Base-by-base conservation (phyloP, 2,113 vertebrate species). In the Cyanoliseus patagonus region DNA sequence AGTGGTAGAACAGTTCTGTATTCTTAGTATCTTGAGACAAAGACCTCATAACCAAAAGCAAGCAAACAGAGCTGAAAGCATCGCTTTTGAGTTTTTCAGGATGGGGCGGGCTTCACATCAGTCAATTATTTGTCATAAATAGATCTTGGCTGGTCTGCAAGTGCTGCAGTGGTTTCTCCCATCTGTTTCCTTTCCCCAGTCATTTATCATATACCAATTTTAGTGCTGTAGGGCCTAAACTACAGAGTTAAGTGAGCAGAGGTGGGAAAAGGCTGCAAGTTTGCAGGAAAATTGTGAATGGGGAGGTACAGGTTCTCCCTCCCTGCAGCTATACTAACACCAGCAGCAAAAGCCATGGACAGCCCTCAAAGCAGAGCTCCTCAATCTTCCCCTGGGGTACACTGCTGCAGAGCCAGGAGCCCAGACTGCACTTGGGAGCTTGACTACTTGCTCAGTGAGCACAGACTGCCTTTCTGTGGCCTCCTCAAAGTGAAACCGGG, bases 361-460 rank as follows among this genome's bases (percentile, higher is more conserved):
- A 75, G 3, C 0, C 2, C 13, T 39, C 62, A 53, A 30, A n/a
- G n/a, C n/a, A n/a, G n/a, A n/a, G n/a, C n/a, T n/a, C 2, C 13
- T 39, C 62, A 53, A 30, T 42, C 14, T 30, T 33, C 25, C 17
- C 39, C 19, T 6, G 17, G 15, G n/a, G 44, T 6, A 17, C 6
- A n/a, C 10, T 24, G 8, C 13, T 0, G 27, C 55, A 80, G 10
- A 86, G 35, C 17, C 41, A 67, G 19, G 20, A 81, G 35, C 20
- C 3, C 22, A 37, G 37, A 11, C 30, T 33, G 16, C 37, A 39
- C 17, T 8, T 14, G 9, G 22, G 20, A 90, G 17, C 12, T 37
- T 1, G 8, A 35, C 10, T 53, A 62, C 28, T 17, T 24, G 46
- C 23, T 35, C 24, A 22, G 20, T 11, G 19, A 84, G 53, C 42